Evolutionary conservation across 2,888 invertebrate species (phyloP), one percentile per base, ranked within the genome.

Genomic region (Ophion slaviceki): DNA sequence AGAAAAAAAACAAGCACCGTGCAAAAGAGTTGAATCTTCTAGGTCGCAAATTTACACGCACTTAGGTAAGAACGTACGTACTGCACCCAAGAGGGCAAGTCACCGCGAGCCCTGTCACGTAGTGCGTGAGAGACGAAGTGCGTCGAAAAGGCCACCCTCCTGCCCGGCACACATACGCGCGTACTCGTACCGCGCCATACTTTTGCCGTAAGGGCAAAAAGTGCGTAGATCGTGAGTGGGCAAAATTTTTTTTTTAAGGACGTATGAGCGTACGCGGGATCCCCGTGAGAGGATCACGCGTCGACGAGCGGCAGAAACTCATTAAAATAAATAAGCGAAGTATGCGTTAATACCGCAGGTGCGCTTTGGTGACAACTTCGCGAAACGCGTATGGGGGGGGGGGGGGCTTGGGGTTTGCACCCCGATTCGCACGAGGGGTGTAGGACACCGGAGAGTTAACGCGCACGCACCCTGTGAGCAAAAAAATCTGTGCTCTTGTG

Each of bases 301-400:
- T 71, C 80, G 80, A 80, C 83, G 85, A 83, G 72, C 80, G 67
- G 89, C 88, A 90, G 88, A 88, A 89, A 90, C 91, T 92, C 92
- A 91, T 92, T 92, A 92, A 92, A 92, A 92, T 92, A 91, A 92
- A 92, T 91, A 92, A 89, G 90, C 89, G 85, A 82, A 82, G 82
- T 83, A 89, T 86, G 86, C 82, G 72, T 85, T 84, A 80, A 84
- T 80, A 61, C 80, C 75, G 70, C 72, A 64, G 76, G 80, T 71
- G 59, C 67, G 68, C 67, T 80, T 82, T 68, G 66, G 47, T 47
- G 11, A 20, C n/a, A 28, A 61, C 66, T 66, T 17, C 17, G 64
- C 17, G 8, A 47, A 47, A 14, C 47, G 14, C 47, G 14, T 17
- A 10, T 59, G 57, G 57, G 57, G n/a, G 57, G 57, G 2, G 45